These are phyloP conservation scores for Nematolebias whitei DNA, from an alignment of 2,113 vertebrate species.

Conservation along the genomic window DNA sequence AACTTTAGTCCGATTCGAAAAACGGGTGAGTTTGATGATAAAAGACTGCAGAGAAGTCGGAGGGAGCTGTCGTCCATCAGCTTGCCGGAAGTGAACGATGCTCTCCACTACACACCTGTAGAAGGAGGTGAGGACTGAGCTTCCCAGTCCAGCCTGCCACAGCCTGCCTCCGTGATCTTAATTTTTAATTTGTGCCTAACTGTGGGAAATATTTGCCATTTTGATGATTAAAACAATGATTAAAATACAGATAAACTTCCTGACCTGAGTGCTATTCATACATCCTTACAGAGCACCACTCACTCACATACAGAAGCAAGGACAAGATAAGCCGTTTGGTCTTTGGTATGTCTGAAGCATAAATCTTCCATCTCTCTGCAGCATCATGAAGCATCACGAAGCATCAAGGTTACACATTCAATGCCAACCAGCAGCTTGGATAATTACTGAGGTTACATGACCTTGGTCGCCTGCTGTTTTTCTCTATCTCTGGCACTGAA, in stretches of 20 bases:
- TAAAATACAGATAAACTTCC: slow-evolving; percentile 31
- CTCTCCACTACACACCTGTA: too few relatives aligned
- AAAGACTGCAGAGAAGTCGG: too few relatives aligned
- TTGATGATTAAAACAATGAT: too few relatives aligned
- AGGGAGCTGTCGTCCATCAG: too few relatives aligned
- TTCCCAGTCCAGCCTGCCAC: too few relatives aligned
- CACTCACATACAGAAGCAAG: slow-evolving; percentile 12
- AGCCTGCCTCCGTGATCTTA: too few relatives aligned
- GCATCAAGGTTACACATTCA: slow-evolving; percentile 57
- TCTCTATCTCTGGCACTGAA: slow-evolving; percentile 4
- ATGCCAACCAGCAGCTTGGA: slow-evolving; percentile 32
- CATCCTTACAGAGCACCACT: slow-evolving; percentile 8
- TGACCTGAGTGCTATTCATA: slow-evolving; percentile 16
- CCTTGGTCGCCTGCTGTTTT: slow-evolving; percentile 33
- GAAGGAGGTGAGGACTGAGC: too few relatives aligned
- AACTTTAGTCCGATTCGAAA: too few relatives aligned
- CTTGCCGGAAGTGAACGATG: too few relatives aligned
- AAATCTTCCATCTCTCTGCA: slow-evolving; percentile 31
- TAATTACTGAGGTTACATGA: slow-evolving; percentile 1
- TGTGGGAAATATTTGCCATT: slow-evolving; percentile 8
- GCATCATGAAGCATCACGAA: slow-evolving; percentile 22
- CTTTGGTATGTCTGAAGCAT: slow-evolving; percentile 19
- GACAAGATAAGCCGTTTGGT: slow-evolving; percentile 35
- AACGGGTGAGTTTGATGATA: too few relatives aligned
- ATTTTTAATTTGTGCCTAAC: too few relatives aligned